These are phyloP conservation scores for Agriopis aurantiaria DNA, from an alignment of 2,888 invertebrate species.

Conservation along the genomic window DNA sequence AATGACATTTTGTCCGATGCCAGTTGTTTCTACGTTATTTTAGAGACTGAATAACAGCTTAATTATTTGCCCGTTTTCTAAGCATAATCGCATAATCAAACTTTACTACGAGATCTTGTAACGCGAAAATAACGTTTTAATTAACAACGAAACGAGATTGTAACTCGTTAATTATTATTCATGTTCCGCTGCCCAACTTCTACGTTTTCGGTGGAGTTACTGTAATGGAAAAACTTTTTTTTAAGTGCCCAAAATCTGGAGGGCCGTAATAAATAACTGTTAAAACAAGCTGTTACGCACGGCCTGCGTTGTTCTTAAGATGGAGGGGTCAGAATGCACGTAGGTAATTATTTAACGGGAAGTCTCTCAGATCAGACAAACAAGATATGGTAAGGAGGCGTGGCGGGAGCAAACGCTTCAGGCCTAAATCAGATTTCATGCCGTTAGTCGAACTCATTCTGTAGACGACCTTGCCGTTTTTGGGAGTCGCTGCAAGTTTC, in stretches of 20 bases:
- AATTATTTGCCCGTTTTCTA: constrained; percentile 22
- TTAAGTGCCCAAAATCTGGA: constrained; percentile 76
- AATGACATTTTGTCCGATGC: background rate
- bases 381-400: background rate
- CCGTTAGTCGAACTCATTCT: too few relatives aligned
- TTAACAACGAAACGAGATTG: constrained; percentile 42
- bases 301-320: constrained; percentile 66
- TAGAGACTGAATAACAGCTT: constrained; percentile 2
- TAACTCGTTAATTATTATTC: constrained; percentile 73
- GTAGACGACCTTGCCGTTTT: too few relatives aligned
- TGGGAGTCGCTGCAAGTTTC: too few relatives aligned
- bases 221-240: constrained; percentile 83
- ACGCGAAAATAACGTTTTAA: constrained; percentile 42
- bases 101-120: constrained; percentile 37
- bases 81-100: constrained; percentile 36
- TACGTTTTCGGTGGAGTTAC: constrained; percentile 70
- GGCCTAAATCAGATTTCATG: too few relatives aligned
- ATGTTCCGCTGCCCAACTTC: constrained; percentile 66
- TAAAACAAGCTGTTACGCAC: constrained; percentile 84
- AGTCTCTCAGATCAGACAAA: constrained; percentile 50
- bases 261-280: constrained; percentile 81
- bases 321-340: constrained; percentile 77
- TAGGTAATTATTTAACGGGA: constrained; percentile 79
- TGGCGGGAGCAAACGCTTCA: too few relatives aligned
- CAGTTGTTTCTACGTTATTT: background rate